Conservation (phyloP, 2,888 invertebrate species). For the Cyclophora punctaria region DNA sequence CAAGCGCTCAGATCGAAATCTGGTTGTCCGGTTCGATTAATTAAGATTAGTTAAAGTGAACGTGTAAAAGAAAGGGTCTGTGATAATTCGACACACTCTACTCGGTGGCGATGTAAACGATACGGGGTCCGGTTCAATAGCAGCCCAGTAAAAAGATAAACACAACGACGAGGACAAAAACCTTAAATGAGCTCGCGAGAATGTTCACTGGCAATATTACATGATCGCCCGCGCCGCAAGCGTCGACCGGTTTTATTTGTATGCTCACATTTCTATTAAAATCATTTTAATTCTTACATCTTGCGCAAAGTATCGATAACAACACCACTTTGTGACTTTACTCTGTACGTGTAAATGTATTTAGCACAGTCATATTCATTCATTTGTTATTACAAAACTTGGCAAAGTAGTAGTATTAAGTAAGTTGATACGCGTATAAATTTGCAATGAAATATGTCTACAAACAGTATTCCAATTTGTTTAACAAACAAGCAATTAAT, state of each 20-base stretch:
- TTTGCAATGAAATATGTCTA: no score
- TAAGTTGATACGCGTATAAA: no score
- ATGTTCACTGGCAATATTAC: constrained; percentile 51
- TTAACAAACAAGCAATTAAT: constrained; percentile 31
- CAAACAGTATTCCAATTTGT: no score
- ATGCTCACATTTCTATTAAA: constrained; percentile 37
- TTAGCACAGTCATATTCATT: no score
- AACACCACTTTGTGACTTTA: no score
- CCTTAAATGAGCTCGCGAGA: constrained; percentile 53
- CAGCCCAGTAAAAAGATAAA: constrained; percentile 51
- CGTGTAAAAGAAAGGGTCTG: constrained; percentile 20
- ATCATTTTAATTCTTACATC: constrained; percentile 40
- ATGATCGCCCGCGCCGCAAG: constrained; percentile 33
- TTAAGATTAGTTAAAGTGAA: constrained; percentile 20
- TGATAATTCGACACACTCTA: constrained; percentile 35
- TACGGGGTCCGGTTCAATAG: constrained; percentile 41
- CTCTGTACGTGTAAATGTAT: no score
- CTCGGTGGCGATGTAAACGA: constrained; percentile 37
- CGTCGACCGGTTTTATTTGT: constrained; percentile 38
- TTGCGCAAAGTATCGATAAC: no score
- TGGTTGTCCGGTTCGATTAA: constrained; percentile 17
- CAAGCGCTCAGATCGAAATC: constrained; percentile 12
- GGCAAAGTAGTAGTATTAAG: no score
- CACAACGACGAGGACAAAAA: constrained; percentile 51
- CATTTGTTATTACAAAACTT: no score